Conservation (phyloP, 2,888 invertebrate species). For the Drosophila percnosoma region DNA sequence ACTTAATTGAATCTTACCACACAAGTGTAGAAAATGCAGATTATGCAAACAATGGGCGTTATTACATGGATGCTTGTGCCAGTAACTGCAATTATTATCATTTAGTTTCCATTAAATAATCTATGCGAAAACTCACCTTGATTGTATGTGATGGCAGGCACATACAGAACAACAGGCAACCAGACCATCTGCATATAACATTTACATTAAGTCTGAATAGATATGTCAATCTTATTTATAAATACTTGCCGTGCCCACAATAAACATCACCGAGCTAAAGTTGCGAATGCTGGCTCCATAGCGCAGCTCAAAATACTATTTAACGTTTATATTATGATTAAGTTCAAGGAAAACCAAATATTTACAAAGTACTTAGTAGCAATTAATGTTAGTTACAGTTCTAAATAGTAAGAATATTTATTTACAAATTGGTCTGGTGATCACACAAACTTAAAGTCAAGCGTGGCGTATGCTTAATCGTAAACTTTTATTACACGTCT, state of each 20-base stretch:
- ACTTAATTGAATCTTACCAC: slow-evolving; percentile 87
- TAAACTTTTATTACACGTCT: slow-evolving; percentile 51
- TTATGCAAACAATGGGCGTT: slow-evolving; percentile 91
- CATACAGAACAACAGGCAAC: slow-evolving; percentile 87
- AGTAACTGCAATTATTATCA: slow-evolving; percentile 72
- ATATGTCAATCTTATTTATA: background rate
- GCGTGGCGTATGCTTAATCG: slow-evolving; percentile 17
- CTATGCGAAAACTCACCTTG: slow-evolving; percentile 86
- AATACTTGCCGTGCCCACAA: slow-evolving; percentile 88
- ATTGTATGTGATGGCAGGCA: slow-evolving; percentile 91
- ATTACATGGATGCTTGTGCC: slow-evolving; percentile 92
- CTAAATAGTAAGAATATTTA: background rate
- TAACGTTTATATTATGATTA: slow-evolving; percentile 55
- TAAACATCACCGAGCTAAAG: slow-evolving; percentile 89
- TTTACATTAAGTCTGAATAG: background rate
- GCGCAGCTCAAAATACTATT: slow-evolving; percentile 90
- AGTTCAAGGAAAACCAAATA: slow-evolving; percentile 3
- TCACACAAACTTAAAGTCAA: slow-evolving; percentile 21
- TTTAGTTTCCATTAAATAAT: slow-evolving; percentile 9
- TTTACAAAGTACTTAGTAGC: slow-evolving; percentile 5
- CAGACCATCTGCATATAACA: slow-evolving; percentile 73
- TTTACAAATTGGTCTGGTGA: slow-evolving; percentile 2
- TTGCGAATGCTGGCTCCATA: slow-evolving; percentile 89
- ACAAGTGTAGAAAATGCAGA: slow-evolving; percentile 95
- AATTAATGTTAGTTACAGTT: slow-evolving; percentile 21